These are phyloP conservation scores for Okapia johnstoni DNA, from an alignment of 2,113 vertebrate genomes.

Conservation along the genomic window DNA sequence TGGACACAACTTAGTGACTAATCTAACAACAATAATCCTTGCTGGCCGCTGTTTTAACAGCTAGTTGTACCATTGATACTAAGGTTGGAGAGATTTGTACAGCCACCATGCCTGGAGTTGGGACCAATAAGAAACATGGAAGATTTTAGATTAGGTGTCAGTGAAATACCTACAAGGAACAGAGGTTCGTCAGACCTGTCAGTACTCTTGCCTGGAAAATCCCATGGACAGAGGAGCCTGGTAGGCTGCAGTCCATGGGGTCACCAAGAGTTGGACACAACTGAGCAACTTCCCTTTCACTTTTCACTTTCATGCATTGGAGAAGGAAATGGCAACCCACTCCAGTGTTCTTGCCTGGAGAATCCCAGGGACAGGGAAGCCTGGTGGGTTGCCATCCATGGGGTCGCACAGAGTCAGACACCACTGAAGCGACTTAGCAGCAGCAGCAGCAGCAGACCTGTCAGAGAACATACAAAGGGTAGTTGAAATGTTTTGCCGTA, in stretches of 20 bases:
- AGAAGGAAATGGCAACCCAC: no score
- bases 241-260: no score
- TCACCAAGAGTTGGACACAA: no score
- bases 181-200: background rate
- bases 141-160: background rate
- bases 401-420: no score
- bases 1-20: background rate
- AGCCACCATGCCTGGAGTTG: background rate
- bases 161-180: background rate
- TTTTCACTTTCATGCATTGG: no score
- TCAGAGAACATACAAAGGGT: background rate
- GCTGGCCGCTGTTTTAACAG: background rate
- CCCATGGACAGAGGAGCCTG: no score
- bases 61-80: background rate
- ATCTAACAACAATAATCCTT: background rate
- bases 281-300: no score
- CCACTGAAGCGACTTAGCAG: no score
- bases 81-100: background rate
- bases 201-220: no score
- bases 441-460: background rate
- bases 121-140: background rate
- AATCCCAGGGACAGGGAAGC: no score
- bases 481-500: background rate
- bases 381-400: no score
- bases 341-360: no score